Evolutionary conservation across 2,113 vertebrate species (phyloP).

Genomic region (Callipepla californica): DNA sequence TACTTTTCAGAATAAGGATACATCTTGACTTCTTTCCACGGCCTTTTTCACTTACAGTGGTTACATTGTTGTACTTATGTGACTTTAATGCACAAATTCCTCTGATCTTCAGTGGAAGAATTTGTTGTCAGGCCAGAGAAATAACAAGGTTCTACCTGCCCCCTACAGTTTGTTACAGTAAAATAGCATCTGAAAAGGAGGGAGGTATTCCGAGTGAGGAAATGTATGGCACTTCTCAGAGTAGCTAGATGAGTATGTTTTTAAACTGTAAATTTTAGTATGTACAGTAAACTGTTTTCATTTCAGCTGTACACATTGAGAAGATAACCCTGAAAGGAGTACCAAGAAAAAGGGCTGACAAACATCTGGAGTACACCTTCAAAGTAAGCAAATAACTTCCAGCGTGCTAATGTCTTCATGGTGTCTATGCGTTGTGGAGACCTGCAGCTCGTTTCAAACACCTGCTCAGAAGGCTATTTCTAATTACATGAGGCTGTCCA

Average conservation of each 20-base stretch:
- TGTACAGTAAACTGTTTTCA: conserved; percentile 57
- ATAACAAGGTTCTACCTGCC: background rate
- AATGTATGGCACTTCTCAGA: background rate
- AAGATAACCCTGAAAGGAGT: conserved; percentile 90
- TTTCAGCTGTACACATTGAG: conserved; percentile 93
- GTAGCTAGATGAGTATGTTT: background rate
- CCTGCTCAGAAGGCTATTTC: background rate
- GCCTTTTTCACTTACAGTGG: background rate
- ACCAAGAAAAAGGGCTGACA: conserved; percentile 88
- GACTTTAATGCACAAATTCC: background rate
- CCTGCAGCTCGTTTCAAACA: background rate
- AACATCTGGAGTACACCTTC: conserved; percentile 91
- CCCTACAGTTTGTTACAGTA: background rate
- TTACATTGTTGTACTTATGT: background rate
- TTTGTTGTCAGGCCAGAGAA: background rate
- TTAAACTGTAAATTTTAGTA: background rate
- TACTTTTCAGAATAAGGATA: background rate
- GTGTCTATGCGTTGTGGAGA: background rate
- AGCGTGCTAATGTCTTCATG: background rate
- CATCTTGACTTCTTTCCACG: background rate
- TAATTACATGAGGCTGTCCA: background rate
- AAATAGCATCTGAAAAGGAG: background rate
- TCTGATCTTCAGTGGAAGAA: rapidly evolving
- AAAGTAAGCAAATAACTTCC: conserved; percentile 81
- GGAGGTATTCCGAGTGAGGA: background rate